Conservation (phyloP, 2,888 invertebrate species). For the Calephelis perditalis region DNA sequence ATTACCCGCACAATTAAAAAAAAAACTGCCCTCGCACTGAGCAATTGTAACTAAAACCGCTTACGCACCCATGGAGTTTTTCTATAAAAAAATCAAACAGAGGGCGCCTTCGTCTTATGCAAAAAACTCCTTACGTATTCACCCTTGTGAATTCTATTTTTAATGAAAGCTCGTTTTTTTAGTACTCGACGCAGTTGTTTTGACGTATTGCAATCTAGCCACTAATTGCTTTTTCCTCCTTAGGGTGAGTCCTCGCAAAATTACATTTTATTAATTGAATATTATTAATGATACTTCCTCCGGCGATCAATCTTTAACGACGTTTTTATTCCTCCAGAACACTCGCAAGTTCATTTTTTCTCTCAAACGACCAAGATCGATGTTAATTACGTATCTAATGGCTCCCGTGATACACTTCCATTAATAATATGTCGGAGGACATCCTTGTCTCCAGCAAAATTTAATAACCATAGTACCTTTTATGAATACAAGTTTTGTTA, state of each 20-base stretch:
- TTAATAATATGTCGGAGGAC: constrained; percentile 69
- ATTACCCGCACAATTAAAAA: constrained; percentile 72
- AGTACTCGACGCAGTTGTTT: constrained; percentile 73
- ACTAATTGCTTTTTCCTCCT: constrained; percentile 77
- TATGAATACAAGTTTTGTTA: neutral
- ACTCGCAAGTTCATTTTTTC: constrained; percentile 49
- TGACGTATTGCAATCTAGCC: constrained; percentile 78
- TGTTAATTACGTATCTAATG: constrained; percentile 75
- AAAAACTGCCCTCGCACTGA: constrained; percentile 64
- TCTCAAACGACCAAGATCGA: constrained; percentile 59
- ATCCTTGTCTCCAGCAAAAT: constrained; percentile 63
- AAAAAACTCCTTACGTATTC: constrained; percentile 77
- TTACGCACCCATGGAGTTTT: constrained; percentile 75
- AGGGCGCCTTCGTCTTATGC: constrained; percentile 75
- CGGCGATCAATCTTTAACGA: constrained; percentile 75
- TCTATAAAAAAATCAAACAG: constrained; percentile 58
- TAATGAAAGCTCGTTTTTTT: constrained; percentile 75
- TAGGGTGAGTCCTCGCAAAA: constrained; percentile 71
- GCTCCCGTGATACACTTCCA: constrained; percentile 78
- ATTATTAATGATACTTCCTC: constrained; percentile 76
- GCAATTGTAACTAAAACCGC: constrained; percentile 76
- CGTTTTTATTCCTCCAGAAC: constrained; percentile 66
- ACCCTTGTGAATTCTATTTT: constrained; percentile 73
- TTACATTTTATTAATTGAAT: constrained; percentile 78
- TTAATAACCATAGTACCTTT: constrained; percentile 62